Evolutionary conservation across 2,888 invertebrate species (phyloP).

Genomic region (Rotaria sp.): DNA sequence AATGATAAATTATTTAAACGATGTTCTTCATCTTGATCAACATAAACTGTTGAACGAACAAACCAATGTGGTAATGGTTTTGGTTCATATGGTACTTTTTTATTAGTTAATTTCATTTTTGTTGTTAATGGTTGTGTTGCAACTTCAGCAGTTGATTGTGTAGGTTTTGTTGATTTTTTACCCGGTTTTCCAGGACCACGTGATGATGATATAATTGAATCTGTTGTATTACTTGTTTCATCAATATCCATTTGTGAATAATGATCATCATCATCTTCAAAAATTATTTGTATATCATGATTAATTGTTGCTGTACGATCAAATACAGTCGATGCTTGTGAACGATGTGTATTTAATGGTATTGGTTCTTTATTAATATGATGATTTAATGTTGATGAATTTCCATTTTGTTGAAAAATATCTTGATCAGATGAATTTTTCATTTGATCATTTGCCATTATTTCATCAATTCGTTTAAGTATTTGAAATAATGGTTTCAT

Average conservation of each 20-base stretch:
- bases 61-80: constrained; percentile 18
- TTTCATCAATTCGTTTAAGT: background rate
- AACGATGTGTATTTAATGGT: background rate
- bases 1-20: background rate
- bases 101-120: background rate
- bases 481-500: background rate
- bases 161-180: background rate
- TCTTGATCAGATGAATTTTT: background rate
- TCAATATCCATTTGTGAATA: background rate
- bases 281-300: constrained; percentile 19
- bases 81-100: constrained; percentile 13
- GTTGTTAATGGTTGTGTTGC: background rate
- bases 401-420: background rate
- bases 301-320: background rate
- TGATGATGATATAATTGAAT: background rate
- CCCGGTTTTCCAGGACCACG: background rate
- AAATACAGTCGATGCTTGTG: background rate
- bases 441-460: background rate
- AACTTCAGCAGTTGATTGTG: background rate
- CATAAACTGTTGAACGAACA: background rate
- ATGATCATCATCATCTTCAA: constrained; percentile 17
- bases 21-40: constrained; percentile 12
- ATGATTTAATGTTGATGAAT: background rate
- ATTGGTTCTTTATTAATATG: background rate
- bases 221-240: constrained; percentile 16